Evolutionary conservation across 2,888 invertebrate genomes (phyloP).

Genomic region (Geotrupes spiniger): DNA sequence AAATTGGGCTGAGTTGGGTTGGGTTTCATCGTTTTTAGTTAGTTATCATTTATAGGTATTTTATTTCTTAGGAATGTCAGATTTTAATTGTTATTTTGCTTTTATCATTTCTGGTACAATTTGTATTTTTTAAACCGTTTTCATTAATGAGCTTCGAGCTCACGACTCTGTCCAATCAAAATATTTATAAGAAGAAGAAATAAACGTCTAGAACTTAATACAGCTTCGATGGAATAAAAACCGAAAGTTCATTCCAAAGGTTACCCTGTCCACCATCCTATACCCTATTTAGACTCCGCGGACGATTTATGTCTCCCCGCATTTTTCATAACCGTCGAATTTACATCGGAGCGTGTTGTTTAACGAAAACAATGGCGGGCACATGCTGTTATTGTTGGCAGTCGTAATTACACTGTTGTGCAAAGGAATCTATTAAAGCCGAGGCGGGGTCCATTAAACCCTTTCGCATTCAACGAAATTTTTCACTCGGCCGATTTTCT

Average conservation of each 20-base stretch:
- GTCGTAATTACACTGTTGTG: conserved; percentile 15
- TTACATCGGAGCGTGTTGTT: conserved; percentile 19
- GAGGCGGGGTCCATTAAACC: conserved; percentile 6
- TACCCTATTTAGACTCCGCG: neutral
- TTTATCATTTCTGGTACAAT: no score
- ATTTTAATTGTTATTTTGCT: no score
- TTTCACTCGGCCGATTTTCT: conserved; percentile 1
- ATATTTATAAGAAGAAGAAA: neutral
- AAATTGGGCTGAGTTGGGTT: no score
- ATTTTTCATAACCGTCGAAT: neutral
- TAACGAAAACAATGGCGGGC: conserved; percentile 8
- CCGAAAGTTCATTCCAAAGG: neutral
- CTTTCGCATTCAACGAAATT: conserved; percentile 1
- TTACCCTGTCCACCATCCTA: neutral
- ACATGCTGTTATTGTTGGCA: conserved; percentile 15
- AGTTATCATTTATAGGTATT: no score
- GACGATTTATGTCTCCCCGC: neutral
- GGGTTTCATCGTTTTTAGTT: no score
- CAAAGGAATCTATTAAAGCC: conserved; percentile 1
- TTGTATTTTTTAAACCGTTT: no score
- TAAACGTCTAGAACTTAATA: neutral
- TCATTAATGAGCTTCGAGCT: no score
- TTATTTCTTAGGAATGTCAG: no score
- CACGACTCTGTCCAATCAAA: no score
- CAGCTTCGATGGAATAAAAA: neutral